Evolutionary conservation across 92 coral and sea anemone genomes (phyloP), one percentile per base, ranked within the genome.

Genomic region (Hydrozoanthus gracilis): DNA sequence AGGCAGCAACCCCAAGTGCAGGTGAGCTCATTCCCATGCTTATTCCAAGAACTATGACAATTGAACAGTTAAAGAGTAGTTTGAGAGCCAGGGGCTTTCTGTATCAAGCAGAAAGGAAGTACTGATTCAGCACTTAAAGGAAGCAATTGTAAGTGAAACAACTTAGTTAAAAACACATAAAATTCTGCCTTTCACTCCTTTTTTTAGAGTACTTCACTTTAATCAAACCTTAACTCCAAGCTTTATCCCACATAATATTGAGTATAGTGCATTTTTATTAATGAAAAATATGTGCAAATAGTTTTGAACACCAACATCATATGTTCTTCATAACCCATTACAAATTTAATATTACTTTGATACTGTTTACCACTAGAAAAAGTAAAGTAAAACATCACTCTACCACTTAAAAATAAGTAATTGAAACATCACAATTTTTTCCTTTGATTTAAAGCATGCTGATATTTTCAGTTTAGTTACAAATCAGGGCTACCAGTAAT

Each of bases 41-140:
- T 11, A 61, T 60, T 35, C 86, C 86, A 6, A 82, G 39, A 82
- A 11, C 10, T 13, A 82, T 82, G 76, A 44, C 86, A 64, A 27
- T 82, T 6, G 76, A 65, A 7, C 51, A 61, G 45, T 15, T 64
- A 45, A 82, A 82, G 54, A 64, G 48, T 27, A 58, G 65, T 2
- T 82, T 82, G 54, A 61, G 44, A 13, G 44, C 72, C 7, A 65
- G 60, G 86, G 86, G 0, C 86, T 82, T 47, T 61, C 86, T 61
- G 86, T 82, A 9, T 27, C 86, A n/a, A 75, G 86, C 55, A 82
- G 44, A 14, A 82, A 64, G 74, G 73, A 61, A 5, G 51, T 82
- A 20, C 54, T 82, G 10, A 3, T 82, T 7, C 86, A 66, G 61
- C 86, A 61, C 15, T 46, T 82, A 48, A 76, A 82, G 44, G 86